These are phyloP conservation scores for Hermodice carunculata DNA, from an alignment of 2,888 invertebrate species.

Conservation along the genomic window DNA sequence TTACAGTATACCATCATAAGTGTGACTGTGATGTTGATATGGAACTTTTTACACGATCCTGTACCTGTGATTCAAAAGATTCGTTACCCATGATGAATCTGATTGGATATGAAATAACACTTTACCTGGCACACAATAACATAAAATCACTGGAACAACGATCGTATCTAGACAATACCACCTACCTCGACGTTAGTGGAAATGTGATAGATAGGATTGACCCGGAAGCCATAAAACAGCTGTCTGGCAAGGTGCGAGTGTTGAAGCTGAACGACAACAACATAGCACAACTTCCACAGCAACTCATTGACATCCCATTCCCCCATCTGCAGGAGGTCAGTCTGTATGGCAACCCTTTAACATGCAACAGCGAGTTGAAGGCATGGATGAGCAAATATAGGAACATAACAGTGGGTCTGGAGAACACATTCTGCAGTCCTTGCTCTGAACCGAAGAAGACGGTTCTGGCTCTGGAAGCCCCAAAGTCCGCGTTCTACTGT, in stretches of 20 bases:
- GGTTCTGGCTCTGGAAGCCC: too few relatives aligned
- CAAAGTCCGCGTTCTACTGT: too few relatives aligned
- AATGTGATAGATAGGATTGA: neutral
- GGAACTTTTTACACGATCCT: too few relatives aligned
- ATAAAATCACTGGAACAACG: neutral
- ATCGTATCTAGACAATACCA: neutral
- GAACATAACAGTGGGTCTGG: too few relatives aligned
- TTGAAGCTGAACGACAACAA: conserved; percentile 5
- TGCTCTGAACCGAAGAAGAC: too few relatives aligned
- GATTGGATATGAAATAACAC: too few relatives aligned
- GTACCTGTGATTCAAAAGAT: too few relatives aligned
- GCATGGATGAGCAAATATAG: neutral
- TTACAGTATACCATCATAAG: too few relatives aligned
- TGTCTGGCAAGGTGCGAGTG: neutral
- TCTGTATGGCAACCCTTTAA: conserved; percentile 4
- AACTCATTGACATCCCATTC: conserved; percentile 5
- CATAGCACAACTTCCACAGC: conserved; percentile 2
- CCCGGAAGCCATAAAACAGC: neutral
- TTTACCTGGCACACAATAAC: neutral
- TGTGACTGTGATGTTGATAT: too few relatives aligned
- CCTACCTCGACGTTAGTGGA: conserved; percentile 8
- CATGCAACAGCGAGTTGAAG: conserved; percentile 9
- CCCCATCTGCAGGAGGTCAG: neutral
- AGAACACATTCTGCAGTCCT: too few relatives aligned
- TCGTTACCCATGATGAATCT: too few relatives aligned